A percentile compares a stretch with the other conserved stretches of the same genome.
These are phyloP conservation scores for Drosophila ogumai DNA, from an alignment of 1,140 invertebrate species.

Conservation along the genomic window DNA sequence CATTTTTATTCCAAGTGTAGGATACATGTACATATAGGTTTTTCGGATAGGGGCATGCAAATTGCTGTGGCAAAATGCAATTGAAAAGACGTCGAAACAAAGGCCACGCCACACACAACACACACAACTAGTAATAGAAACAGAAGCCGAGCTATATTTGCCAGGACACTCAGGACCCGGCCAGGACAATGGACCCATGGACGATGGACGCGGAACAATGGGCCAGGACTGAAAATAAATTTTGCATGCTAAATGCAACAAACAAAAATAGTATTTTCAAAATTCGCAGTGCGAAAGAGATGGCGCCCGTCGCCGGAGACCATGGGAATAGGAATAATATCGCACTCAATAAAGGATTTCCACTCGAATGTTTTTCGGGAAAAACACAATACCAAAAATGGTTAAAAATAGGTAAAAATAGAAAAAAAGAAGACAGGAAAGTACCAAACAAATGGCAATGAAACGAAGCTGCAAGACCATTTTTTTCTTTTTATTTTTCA, in stretches of 20 bases:
- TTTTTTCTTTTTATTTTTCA: conserved; percentile 15
- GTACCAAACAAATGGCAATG: conserved; percentile 50
- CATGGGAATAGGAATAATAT: conserved; percentile 23
- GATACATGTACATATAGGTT: not conserved
- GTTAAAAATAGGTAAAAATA: not conserved
- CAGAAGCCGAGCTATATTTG: conserved; percentile 12
- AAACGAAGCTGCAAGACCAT: conserved; percentile 24
- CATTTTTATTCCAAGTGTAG: not conserved
- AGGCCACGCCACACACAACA: conserved; percentile 7
- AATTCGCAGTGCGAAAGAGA: conserved; percentile 6
- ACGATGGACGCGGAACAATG: conserved; percentile 52
- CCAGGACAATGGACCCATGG: conserved; percentile 26
- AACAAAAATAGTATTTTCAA: conserved; percentile 43
- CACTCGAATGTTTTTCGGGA: conserved; percentile 70
- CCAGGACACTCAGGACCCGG: conserved; percentile 1
- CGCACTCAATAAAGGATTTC: conserved; percentile 74
- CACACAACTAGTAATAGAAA: conserved; percentile 39
- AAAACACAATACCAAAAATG: conserved; percentile 26
- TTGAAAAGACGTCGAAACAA: conserved; percentile 57
- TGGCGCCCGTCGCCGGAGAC: not conserved
- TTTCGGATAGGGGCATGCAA: conserved; percentile 28
- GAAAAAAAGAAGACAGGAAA: conserved; percentile 3
- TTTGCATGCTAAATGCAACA: conserved; percentile 75
- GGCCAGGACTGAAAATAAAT: conserved; percentile 61
- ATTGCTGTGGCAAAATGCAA: conserved; percentile 49